Conservation (phyloP, 1,140 invertebrate species). For the Polyergus mexicanus region DNA sequence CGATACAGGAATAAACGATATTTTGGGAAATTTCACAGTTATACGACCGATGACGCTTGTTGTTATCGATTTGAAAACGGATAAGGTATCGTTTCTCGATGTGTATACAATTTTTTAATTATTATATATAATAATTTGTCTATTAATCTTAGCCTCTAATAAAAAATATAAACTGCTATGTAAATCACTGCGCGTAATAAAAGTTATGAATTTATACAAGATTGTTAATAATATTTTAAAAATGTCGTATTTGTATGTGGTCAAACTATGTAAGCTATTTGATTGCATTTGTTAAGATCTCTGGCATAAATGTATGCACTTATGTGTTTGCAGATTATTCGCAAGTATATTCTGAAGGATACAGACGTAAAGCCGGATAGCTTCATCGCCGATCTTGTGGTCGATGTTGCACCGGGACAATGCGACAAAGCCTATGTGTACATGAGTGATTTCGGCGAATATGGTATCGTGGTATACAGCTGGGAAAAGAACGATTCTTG, state of each 20-base stretch:
- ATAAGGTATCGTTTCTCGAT: conserved; percentile 83
- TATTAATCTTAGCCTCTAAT: not conserved
- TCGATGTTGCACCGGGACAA: conserved; percentile 89
- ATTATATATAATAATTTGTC: not conserved
- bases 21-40: conserved; percentile 88
- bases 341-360: conserved; percentile 89
- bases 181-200: not conserved
- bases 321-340: conserved; percentile 85
- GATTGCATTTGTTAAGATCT: not conserved
- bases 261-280: not conserved
- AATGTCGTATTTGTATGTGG: not conserved
- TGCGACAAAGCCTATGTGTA: conserved; percentile 92
- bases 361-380: conserved; percentile 89
- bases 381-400: conserved; percentile 91
- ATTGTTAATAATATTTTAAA: not conserved
- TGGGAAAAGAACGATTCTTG: conserved; percentile 91
- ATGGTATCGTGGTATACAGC: conserved; percentile 92
- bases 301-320: not conserved
- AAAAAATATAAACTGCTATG: too few relatives aligned
- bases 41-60: conserved; percentile 89
- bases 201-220: not conserved
- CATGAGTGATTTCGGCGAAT: conserved; percentile 91
- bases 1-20: conserved; percentile 91
- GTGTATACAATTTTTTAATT: too few relatives aligned
- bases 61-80: conserved; percentile 91